Percentiles rank a stretch among this genome's conserved stretches.
These are phyloP conservation scores for Phoeniculus purpureus DNA, from an alignment of 2,797 vertebrate genomes.

Conservation along the genomic window DNA sequence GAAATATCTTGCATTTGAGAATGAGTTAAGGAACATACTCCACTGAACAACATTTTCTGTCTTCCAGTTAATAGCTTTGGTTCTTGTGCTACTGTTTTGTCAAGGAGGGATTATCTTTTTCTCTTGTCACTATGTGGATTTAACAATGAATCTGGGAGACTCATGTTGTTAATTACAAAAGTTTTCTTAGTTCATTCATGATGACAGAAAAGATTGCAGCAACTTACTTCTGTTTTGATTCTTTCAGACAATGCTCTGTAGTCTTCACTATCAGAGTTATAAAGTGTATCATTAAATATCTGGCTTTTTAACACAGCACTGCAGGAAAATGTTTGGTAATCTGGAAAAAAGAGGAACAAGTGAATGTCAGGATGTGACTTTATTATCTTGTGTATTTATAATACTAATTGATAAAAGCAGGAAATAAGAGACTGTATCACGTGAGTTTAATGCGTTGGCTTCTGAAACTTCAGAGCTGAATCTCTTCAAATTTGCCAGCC, in stretches of 20 bases:
- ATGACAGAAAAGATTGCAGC: background rate
- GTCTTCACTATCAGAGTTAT: background rate
- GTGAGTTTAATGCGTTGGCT: background rate
- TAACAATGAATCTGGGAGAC: background rate
- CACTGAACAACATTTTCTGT: background rate
- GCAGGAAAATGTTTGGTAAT: conserved; percentile 50
- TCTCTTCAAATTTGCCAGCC: background rate
- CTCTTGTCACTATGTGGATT: background rate
- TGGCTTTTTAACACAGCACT: rapidly evolving
- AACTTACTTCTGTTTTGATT: conserved; percentile 50
- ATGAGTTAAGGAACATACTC: background rate
- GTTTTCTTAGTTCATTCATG: background rate
- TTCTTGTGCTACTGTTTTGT: background rate
- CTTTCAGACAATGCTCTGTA: background rate
- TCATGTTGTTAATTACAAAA: background rate
- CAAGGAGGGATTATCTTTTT: background rate
- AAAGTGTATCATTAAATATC: conserved; percentile 9
- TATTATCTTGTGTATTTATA: background rate
- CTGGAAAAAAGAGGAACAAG: background rate
- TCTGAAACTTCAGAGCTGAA: background rate
- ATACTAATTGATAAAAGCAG: background rate
- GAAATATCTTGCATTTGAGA: background rate
- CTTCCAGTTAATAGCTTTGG: background rate
- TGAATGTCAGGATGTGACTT: background rate
- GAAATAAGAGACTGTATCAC: background rate